phyloP scores from a whole-genome alignment of 53 echinoderm and acorn worm genomes.

The Actinopyga echinites region DNA sequence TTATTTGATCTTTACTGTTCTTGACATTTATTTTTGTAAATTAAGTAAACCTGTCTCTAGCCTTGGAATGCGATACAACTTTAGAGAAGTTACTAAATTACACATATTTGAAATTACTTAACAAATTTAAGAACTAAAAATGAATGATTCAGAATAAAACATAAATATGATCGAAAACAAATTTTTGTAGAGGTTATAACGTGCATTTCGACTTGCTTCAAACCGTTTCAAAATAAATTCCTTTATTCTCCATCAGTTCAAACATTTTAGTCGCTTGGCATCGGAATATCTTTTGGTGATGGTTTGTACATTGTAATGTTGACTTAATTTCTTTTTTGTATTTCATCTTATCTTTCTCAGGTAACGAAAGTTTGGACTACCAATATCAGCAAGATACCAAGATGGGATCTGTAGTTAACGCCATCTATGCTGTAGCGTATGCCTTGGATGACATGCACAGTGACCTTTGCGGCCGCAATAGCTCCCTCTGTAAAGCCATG shows the following conservation, averaged over 20 bases:
- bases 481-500: constrained; percentile 72
- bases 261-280: not conserved
- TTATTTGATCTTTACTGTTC: too few relatives aligned
- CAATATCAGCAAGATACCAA: constrained; percentile 90
- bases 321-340: not conserved
- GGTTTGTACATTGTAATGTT: not conserved
- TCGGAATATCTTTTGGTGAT: not conserved
- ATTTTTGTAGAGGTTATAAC: too few relatives aligned
- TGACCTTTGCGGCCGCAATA: constrained; percentile 53
- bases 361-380: constrained; percentile 59
- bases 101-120: too few relatives aligned
- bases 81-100: too few relatives aligned
- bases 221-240: not conserved
- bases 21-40: too few relatives aligned
- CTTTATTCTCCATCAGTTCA: not conserved
- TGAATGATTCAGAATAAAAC: too few relatives aligned
- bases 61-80: too few relatives aligned
- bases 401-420: constrained; percentile 95
- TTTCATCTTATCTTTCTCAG: constrained; percentile 24
- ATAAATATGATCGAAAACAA: too few relatives aligned
- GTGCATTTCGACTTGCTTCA: not conserved
- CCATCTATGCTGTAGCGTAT: constrained; percentile 91
- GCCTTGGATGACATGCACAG: constrained; percentile 79
- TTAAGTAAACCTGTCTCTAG: too few relatives aligned
- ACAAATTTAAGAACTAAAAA: too few relatives aligned